These are phyloP conservation scores for Lithobius niger DNA, from an alignment of 1,140 invertebrate species.

Conservation along the genomic window DNA sequence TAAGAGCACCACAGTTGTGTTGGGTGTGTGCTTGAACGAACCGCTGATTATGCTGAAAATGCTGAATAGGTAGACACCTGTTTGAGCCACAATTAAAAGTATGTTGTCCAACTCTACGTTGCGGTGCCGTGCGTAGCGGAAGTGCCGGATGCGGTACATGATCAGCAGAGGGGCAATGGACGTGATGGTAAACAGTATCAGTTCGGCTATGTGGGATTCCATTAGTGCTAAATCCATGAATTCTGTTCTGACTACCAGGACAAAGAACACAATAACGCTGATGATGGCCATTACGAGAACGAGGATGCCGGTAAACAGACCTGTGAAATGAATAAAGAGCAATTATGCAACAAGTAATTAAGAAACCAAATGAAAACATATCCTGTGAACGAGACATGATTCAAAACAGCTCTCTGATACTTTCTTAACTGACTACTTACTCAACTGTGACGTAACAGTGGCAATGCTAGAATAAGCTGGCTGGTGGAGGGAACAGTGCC, in stretches of 20 bases:
- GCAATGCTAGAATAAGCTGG: too few relatives aligned
- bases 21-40: slow-evolving; percentile 22
- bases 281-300: slow-evolving; percentile 86
- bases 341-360: too few relatives aligned
- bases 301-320: slow-evolving; percentile 83
- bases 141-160: slow-evolving; percentile 43
- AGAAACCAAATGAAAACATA: too few relatives aligned
- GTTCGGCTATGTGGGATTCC: slow-evolving; percentile 81
- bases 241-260: slow-evolving; percentile 72
- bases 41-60: slow-evolving; percentile 32
- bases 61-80: slow-evolving; percentile 35
- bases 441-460: too few relatives aligned
- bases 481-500: too few relatives aligned
- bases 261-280: slow-evolving; percentile 86
- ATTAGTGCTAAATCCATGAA: slow-evolving; percentile 70
- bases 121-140: slow-evolving; percentile 20
- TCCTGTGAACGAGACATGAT: neutral
- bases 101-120: slow-evolving; percentile 34
- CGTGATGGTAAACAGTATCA: slow-evolving; percentile 71
- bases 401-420: slow-evolving; percentile 12
- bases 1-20: slow-evolving; percentile 20
- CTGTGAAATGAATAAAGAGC: neutral
- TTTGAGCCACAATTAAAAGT: slow-evolving; percentile 33
- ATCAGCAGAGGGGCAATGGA: slow-evolving; percentile 71
- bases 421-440: too few relatives aligned